Conservation (phyloP, 1,140 invertebrate genomes). For the Cydia amplana region DNA sequence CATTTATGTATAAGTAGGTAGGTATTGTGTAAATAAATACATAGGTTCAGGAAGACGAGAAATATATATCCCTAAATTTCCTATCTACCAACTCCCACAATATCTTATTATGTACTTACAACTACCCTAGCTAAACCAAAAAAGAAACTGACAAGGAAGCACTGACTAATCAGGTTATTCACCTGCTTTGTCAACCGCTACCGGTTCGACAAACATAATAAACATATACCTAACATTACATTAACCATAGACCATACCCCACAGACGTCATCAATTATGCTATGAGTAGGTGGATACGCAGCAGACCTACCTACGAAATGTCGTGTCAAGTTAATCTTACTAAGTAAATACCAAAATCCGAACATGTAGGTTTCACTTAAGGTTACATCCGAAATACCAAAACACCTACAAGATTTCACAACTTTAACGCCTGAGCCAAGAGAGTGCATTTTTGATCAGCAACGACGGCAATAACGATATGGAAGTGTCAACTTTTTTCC, state of each 20-base stretch:
- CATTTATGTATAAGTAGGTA: too few relatives aligned
- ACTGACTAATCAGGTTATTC: constrained; percentile 14
- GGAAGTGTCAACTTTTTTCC: background rate
- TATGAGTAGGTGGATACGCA: background rate
- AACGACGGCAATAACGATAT: background rate
- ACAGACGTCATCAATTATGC: constrained; percentile 7
- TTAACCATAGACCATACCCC: background rate
- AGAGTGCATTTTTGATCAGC: constrained; percentile 15
- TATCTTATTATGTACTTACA: background rate
- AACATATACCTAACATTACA: background rate
- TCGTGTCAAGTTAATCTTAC: background rate
- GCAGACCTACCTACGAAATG: background rate
- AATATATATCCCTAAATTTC: background rate
- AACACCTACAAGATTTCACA: constrained; percentile 22
- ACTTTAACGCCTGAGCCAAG: background rate
- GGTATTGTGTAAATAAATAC: too few relatives aligned
- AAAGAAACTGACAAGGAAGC: background rate
- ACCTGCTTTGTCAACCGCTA: constrained; percentile 2
- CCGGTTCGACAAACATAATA: background rate
- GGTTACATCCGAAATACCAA: constrained; percentile 30
- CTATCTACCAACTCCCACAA: background rate
- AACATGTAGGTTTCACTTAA: constrained; percentile 21
- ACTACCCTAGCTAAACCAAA: background rate
- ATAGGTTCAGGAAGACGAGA: too few relatives aligned
- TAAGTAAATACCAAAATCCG: constrained; percentile 19